Base-by-base conservation (phyloP, 2,113 vertebrate genomes). In the Megaleporinus macrocephalus region DNA sequence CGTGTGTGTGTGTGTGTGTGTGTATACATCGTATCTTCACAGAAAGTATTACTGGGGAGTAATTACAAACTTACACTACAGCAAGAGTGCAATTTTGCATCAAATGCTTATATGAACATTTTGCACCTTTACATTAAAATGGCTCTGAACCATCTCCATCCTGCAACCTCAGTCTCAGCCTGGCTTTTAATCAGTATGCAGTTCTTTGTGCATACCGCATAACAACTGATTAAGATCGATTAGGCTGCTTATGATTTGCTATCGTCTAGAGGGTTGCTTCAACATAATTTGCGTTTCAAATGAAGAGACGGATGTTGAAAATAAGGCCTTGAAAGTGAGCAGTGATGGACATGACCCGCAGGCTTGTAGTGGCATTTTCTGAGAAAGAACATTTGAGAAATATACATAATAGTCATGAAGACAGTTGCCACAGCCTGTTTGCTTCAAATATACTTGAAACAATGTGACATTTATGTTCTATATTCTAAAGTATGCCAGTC, bases 241-340 rank as follows among this genome's bases (percentile, higher is more conserved):
- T 87, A 89, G 78, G 44, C 57, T 76, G 80, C 73, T 78, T 85
- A 78, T 87, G 41, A 80, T 77, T 79, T 86, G 71, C 76, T 61
- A 78, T 14, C 0, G 33, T 24, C 82, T 77, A 66, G 30, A 70
- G 47, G 73, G 47, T 87, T 85, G 11, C 27, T 51, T 85, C 83
- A 89, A 89, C 63, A 89, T 22, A 86, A 92, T 91, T 86, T 87
- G 84, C 79, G 87, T 90, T 90, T 89, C 76, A 87, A 90, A 90
- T 89, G n/a, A 62, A 84, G 77, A 36, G 11, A 9, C 33, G 30
- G 44, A 73, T 83, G 55, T 59, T 84, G 41, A 87, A 83, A 89
- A 90, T 88, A 57, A 86, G 10, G 81, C 75, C 11, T 49, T 81
- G 68, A 63, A 73, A 87, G 81, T 88, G 84, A 80, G 57, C 57